phyloP scores from a whole-genome alignment of 2,113 vertebrate species.

The Mixornis gularis region DNA sequence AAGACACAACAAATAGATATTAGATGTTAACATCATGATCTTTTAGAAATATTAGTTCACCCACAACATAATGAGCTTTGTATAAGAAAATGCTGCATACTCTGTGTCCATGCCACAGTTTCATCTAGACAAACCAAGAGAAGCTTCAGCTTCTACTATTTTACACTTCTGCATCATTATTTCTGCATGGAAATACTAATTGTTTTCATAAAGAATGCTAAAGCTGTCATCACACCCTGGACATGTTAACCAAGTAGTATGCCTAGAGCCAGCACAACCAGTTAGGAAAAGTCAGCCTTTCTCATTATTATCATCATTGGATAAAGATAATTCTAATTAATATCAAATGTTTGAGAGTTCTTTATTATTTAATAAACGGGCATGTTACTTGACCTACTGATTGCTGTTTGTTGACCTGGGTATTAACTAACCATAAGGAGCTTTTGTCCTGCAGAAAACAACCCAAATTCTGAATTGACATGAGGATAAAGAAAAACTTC shows the following conservation, averaged over 20 bases:
- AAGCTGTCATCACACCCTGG: neutral
- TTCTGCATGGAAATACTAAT: neutral
- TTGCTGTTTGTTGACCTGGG: neutral
- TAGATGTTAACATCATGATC: neutral
- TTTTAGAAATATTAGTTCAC: neutral
- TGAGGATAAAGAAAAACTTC: neutral
- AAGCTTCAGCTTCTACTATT: neutral
- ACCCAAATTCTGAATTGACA: neutral
- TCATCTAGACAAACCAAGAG: neutral
- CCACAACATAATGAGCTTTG: neutral
- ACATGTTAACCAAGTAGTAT: neutral
- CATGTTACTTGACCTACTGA: neutral
- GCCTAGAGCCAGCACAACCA: neutral
- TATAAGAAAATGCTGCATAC: neutral
- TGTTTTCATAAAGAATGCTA: neutral
- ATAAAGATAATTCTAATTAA: neutral
- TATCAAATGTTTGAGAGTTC: neutral
- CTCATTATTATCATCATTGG: neutral
- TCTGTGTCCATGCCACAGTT: neutral
- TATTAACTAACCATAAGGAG: neutral
- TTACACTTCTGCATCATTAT: neutral
- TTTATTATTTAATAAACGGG: neutral
- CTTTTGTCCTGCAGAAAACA: neutral
- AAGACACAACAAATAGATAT: neutral
- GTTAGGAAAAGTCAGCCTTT: neutral